These are phyloP conservation scores for Turritopsis dohrnii DNA, from an alignment of 30 jellyfish, hydroid and myxozoan species.

Conservation along the genomic window DNA sequence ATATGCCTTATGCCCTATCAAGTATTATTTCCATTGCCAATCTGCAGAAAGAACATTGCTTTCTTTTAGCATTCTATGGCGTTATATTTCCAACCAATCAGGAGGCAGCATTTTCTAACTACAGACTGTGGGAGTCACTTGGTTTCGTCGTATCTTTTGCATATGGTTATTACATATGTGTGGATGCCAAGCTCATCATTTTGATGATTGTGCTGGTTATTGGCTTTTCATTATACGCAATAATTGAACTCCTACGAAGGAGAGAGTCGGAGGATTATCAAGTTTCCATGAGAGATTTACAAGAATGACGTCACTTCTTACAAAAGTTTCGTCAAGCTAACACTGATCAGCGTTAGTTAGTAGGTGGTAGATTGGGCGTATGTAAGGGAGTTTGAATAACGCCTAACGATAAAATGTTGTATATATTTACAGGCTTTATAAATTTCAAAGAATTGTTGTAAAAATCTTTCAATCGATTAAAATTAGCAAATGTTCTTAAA, in stretches of 20 bases:
- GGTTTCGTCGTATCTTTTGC: conserved; percentile 87
- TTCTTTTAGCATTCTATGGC: conserved; percentile 78
- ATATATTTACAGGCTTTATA: too few relatives aligned
- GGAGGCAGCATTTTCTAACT: conserved; percentile 90
- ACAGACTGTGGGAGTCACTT: conserved; percentile 73
- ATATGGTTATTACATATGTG: conserved; percentile 55
- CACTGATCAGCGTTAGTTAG: too few relatives aligned
- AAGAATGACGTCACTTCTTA: not conserved
- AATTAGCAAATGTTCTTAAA: too few relatives aligned
- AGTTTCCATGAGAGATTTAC: not conserved
- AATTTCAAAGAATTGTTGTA: too few relatives aligned
- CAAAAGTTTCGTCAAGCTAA: too few relatives aligned
- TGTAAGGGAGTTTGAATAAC: too few relatives aligned
- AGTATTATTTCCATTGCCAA: too few relatives aligned
- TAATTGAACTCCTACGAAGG: not conserved
- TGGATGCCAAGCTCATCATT: conserved; percentile 53
- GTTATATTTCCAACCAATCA: conserved; percentile 73
- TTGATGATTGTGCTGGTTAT: conserved; percentile 21
- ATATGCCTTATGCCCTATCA: too few relatives aligned
- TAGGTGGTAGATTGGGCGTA: too few relatives aligned
- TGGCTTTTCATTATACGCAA: not conserved
- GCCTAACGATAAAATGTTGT: too few relatives aligned
- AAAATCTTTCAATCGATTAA: too few relatives aligned
- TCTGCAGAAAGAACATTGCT: too few relatives aligned
- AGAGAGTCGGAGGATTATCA: not conserved